Evolutionary conservation across 2,797 vertebrate species (phyloP).

Genomic region (Ptychadena robeensis): DNA sequence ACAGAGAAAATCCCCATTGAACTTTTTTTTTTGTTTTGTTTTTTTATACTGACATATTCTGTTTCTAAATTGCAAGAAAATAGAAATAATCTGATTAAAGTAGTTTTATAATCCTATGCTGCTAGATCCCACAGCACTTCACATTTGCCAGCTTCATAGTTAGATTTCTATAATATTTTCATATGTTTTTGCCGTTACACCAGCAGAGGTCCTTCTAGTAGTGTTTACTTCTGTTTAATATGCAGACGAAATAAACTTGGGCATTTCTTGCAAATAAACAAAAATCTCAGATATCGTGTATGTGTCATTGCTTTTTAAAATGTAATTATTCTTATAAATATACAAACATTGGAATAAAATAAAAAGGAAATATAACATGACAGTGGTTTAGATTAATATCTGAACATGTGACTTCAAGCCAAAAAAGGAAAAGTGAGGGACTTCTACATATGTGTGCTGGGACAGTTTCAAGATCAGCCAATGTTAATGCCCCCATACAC

Average conservation of each 20-base stretch:
- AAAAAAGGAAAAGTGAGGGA: no score
- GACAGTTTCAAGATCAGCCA: no score
- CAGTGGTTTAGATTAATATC: no score
- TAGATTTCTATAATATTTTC: neutral
- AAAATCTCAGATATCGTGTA: neutral
- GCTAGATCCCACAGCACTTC: neutral
- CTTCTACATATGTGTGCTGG: no score
- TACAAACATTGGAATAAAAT: no score
- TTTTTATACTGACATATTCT: neutral
- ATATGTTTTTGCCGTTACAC: neutral
- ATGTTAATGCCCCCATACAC: no score
- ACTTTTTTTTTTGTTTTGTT: neutral
- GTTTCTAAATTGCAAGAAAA: neutral
- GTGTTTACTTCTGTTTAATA: neutral
- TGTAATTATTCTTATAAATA: no score
- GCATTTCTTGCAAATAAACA: no score
- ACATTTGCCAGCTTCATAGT: neutral
- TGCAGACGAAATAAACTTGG: no score
- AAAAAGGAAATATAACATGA: no score
- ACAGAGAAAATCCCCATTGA: neutral
- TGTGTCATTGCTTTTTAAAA: neutral
- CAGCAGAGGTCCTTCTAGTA: constrained; percentile 44
- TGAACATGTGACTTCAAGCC: no score
- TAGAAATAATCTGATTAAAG: neutral
- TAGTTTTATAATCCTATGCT: neutral